phyloP scores from a whole-genome alignment of 2,888 invertebrate species.

The Ecliptopera silaceata region DNA sequence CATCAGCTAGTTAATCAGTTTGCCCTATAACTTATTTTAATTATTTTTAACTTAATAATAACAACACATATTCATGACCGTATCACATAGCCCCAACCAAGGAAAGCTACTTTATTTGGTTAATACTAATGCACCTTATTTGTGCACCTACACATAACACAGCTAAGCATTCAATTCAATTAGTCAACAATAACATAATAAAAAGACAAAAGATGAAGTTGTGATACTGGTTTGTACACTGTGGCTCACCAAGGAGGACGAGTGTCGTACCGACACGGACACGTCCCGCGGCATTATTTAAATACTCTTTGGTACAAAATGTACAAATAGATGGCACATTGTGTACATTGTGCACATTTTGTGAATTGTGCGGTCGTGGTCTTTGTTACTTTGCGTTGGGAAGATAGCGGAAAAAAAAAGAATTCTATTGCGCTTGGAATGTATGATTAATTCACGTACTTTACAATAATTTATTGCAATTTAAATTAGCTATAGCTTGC shows the following conservation, averaged over 20 bases:
- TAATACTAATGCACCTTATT: too few relatives aligned
- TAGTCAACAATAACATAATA: too few relatives aligned
- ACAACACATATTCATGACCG: too few relatives aligned
- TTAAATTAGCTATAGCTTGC: background rate
- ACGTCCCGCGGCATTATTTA: constrained; percentile 35
- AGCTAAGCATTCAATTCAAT: background rate
- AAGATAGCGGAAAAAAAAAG: constrained; percentile 2
- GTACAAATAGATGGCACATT: constrained; percentile 29
- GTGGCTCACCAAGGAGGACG: constrained; percentile 25
- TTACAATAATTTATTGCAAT: background rate
- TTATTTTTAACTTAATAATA: too few relatives aligned
- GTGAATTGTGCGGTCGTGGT: constrained; percentile 21
- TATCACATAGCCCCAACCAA: too few relatives aligned
- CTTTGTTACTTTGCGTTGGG: constrained; percentile 15
- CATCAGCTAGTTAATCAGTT: too few relatives aligned
- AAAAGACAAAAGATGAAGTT: background rate
- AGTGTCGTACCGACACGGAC: constrained; percentile 31
- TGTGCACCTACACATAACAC: too few relatives aligned
- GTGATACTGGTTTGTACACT: constrained; percentile 15
- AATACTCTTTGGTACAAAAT: constrained; percentile 34
- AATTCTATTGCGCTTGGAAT: background rate
- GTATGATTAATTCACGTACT: background rate
- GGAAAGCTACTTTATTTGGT: too few relatives aligned
- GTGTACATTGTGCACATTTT: constrained; percentile 24
- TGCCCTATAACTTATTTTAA: too few relatives aligned